A percentile compares a stretch with the other conserved stretches of the same genome.
Evolutionary conservation across 1,140 invertebrate species (phyloP).

Genomic region (Caenorhabditis remanei): DNA sequence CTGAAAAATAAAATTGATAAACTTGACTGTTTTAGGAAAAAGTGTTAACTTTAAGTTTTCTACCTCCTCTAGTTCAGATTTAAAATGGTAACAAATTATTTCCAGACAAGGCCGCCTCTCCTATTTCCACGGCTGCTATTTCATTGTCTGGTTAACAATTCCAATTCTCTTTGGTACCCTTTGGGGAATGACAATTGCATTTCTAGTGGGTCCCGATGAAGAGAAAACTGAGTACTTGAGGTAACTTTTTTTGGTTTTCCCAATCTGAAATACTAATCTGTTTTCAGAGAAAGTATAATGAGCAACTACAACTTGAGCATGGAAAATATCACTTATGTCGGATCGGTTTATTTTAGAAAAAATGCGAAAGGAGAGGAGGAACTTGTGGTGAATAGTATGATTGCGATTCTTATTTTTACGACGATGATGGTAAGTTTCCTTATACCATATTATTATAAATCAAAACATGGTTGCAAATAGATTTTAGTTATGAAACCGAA

Average conservation of each 20-base stretch:
- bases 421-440: background rate
- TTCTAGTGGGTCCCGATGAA: background rate
- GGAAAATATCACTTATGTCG: slow-evolving; percentile 8
- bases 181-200: slow-evolving; percentile 3
- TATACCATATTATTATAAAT: background rate
- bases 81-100: background rate
- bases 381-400: background rate
- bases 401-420: background rate
- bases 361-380: background rate
- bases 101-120: slow-evolving; percentile 8
- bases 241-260: background rate
- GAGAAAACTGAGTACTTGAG: slow-evolving; percentile 28
- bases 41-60: too few relatives aligned
- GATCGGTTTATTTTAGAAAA: background rate
- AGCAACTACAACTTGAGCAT: slow-evolving; percentile 6
- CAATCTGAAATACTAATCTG: too few relatives aligned
- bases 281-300: slow-evolving; percentile 21
- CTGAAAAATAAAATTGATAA: background rate
- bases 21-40: too few relatives aligned
- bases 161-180: background rate
- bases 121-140: slow-evolving; percentile 6
- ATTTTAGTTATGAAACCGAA: background rate
- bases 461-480: too few relatives aligned
- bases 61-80: too few relatives aligned
- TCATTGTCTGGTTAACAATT: background rate